Percentiles rank a stretch among this genome's conserved stretches.
Conservation (phyloP, 2,113 vertebrate species). For the Psilopsiagon aymara region DNA sequence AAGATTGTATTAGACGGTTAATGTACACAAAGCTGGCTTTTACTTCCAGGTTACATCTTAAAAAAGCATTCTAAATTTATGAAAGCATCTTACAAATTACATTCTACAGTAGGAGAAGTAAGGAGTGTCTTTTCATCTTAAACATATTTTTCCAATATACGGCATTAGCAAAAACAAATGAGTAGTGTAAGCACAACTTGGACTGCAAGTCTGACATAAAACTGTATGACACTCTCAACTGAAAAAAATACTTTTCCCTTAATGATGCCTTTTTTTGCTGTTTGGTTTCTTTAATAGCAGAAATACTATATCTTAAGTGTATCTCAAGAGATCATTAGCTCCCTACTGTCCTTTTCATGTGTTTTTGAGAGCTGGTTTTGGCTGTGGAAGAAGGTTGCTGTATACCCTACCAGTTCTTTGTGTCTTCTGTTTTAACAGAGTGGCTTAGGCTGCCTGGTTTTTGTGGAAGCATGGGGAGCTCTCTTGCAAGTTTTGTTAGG, state of each 20-base stretch:
- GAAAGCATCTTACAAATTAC: background rate
- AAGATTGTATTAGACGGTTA: background rate
- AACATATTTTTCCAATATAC: background rate
- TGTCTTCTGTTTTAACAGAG: background rate
- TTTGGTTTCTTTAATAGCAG: background rate
- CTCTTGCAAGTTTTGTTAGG: background rate
- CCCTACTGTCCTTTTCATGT: background rate
- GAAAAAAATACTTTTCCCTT: constrained; percentile 5
- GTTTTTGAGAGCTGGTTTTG: background rate
- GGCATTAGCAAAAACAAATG: background rate
- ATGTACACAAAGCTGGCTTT: background rate
- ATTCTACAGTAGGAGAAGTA: background rate
- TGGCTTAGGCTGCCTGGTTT: background rate
- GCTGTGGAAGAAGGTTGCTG: background rate
- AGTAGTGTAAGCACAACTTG: background rate
- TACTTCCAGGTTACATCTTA: background rate
- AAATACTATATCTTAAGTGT: background rate
- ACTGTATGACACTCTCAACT: background rate
- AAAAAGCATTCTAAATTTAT: background rate
- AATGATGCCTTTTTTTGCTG: background rate
- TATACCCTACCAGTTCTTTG: background rate
- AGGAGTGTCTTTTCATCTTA: background rate
- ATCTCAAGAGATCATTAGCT: background rate
- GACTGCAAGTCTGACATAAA: background rate
- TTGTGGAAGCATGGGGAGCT: background rate